Evolutionary conservation across 2,888 invertebrate species (phyloP).

Genomic region (Chydorus sphaericus): DNA sequence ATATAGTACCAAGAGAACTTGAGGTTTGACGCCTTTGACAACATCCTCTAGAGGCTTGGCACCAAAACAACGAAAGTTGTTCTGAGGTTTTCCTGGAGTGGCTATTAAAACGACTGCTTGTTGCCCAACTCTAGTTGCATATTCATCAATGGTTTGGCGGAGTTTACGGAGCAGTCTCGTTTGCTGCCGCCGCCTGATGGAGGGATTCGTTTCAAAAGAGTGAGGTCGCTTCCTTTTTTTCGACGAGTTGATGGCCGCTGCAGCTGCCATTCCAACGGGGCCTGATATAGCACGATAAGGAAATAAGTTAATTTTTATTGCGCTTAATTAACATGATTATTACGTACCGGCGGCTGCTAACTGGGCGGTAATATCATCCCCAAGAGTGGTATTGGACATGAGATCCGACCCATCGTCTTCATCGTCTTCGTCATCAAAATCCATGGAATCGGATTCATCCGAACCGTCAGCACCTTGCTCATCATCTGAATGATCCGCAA

Average conservation of each 20-base stretch:
- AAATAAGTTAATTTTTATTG: background rate
- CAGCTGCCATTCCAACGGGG: conserved; percentile 89
- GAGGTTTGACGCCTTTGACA: conserved; percentile 28
- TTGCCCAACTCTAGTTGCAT: conserved; percentile 90
- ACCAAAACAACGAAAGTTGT: conserved; percentile 90
- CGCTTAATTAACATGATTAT: background rate
- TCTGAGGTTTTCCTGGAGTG: conserved; percentile 89
- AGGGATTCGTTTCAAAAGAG: conserved; percentile 93
- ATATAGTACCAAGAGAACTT: background rate
- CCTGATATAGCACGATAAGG: conserved; percentile 36
- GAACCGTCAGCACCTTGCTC: conserved; percentile 68
- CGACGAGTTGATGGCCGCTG: conserved; percentile 88
- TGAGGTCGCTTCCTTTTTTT: conserved; percentile 90
- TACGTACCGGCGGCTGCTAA: conserved; percentile 75
- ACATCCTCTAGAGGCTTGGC: conserved; percentile 95
- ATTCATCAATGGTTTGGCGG: conserved; percentile 90
- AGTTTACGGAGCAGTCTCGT: conserved; percentile 77
- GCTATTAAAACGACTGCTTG: conserved; percentile 92
- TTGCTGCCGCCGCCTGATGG: conserved; percentile 87
- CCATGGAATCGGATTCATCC: conserved; percentile 26
- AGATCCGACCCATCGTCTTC: conserved; percentile 47
- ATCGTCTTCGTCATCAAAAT: conserved; percentile 51
- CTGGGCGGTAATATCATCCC: conserved; percentile 90
- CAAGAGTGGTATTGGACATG: conserved; percentile 59
- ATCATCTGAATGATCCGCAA: conserved; percentile 22